phyloP scores from a whole-genome alignment of 2,888 invertebrate species.

The Trissonchulus latispiculum region DNA sequence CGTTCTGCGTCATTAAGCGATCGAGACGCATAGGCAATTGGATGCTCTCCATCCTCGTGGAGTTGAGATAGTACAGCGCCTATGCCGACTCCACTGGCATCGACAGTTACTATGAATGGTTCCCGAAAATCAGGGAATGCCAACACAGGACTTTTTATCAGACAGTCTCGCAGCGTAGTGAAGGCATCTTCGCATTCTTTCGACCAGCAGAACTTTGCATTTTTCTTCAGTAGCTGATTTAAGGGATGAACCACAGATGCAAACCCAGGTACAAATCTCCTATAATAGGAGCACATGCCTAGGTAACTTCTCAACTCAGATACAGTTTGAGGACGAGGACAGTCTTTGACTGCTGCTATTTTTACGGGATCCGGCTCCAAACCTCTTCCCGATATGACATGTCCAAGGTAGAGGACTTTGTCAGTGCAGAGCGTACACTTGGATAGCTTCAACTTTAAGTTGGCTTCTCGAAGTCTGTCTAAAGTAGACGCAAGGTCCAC shows the following conservation, averaged over 20 bases:
- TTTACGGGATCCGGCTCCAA: constrained; percentile 8
- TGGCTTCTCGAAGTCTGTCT: constrained; percentile 25
- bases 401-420: too few species aligned
- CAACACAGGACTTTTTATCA: too few species aligned
- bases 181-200: too few species aligned
- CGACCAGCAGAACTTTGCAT: too few species aligned
- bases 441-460: constrained; percentile 28
- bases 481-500: constrained; percentile 24
- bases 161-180: too few species aligned
- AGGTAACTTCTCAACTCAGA: background rate
- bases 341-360: background rate
- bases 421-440: too few species aligned
- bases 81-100: constrained; percentile 31
- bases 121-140: too few species aligned
- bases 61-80: constrained; percentile 31
- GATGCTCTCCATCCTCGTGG: constrained; percentile 24
- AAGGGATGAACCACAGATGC: too few species aligned
- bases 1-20: constrained; percentile 28
- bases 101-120: constrained; percentile 29
- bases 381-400: constrained; percentile 17
- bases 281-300: background rate
- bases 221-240: too few species aligned
- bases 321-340: constrained; percentile 10
- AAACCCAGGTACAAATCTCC: background rate
- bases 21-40: constrained; percentile 31